Base-by-base conservation (phyloP, 2,113 vertebrate genomes). In the Thunnus thynnus region DNA sequence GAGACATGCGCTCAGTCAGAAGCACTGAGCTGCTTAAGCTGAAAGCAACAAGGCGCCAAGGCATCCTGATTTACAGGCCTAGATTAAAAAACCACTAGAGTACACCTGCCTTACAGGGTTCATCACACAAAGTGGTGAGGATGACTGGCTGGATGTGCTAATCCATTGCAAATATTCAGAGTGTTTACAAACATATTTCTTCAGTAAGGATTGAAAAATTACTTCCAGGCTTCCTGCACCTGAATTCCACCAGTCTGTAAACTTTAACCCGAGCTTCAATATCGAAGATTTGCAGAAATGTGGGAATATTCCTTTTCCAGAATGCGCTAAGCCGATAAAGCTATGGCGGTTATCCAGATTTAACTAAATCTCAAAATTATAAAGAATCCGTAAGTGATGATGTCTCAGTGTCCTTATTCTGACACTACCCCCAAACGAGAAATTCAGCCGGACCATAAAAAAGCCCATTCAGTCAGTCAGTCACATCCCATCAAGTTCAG, bases 401-500 rank as follows among this genome's bases (percentile, higher is more conserved):
- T 30, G 68, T n/a, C 12, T 55, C 5, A 7, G 13, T 44, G 4
- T 71, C 17, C 18, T 63, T 13, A 56, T 52, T 20, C 13, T 13
- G 25, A 25, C 16, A 36, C 20, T 17, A 12, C 36, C 30, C 55
- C 55, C 11, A 52, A 67, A 48, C 5, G 27, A 27, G 20, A 57
- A 52, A 32, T 63, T 36, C 16, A 63, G 58, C 25, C 11, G 6
- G 7, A 13, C 16, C n/a, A 18, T 6, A 18, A 20, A 73, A 68
- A 77, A 72, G 13, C 32, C 20, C 17, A 41, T 52, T 83, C 82
- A 55, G 76, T 44, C 71, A 22, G 22, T 22, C 46, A 13, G 69
- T 86, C 69, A 67, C 55, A 56, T 86, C 62, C 32, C 48, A 65
- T 89, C 74, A 83, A 50, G 46, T 65, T 46, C 1, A 17, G 2